These are phyloP conservation scores for Notodonta dromedarius DNA, from an alignment of 2,888 invertebrate species.

Conservation along the genomic window DNA sequence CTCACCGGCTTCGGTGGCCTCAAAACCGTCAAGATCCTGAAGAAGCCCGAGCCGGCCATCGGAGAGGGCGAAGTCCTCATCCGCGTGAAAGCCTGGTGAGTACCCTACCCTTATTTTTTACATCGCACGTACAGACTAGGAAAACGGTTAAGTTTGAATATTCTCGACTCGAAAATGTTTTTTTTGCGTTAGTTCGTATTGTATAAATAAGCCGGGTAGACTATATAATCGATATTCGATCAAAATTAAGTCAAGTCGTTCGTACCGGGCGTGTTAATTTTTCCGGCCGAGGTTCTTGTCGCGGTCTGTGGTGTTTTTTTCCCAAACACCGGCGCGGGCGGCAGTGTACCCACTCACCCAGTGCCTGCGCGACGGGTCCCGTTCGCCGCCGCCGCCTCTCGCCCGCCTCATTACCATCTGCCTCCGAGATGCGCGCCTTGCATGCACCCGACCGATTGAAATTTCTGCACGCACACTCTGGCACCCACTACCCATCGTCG, in stretches of 20 bases:
- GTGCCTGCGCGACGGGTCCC: constrained; percentile 40
- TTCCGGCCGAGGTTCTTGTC: constrained; percentile 16
- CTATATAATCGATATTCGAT: not conserved
- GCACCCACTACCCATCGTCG: constrained; percentile 45
- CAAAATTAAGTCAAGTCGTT: constrained; percentile 6
- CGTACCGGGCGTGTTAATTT: constrained; percentile 11
- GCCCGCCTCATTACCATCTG: constrained; percentile 72
- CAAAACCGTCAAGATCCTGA: constrained; percentile 92
- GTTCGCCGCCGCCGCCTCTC: constrained; percentile 37
- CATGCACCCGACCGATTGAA: constrained; percentile 58
- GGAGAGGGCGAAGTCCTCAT: constrained; percentile 91
- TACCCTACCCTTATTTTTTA: constrained; percentile 42
- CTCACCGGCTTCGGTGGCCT: constrained; percentile 94
- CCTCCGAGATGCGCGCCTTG: constrained; percentile 54
- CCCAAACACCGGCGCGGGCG: constrained; percentile 17
- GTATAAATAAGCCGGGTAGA: not conserved
- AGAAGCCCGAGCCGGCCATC: constrained; percentile 89
- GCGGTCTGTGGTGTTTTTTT: constrained; percentile 8
- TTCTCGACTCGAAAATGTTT: not conserved
- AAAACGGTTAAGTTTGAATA: constrained; percentile 12
- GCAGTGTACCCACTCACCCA: constrained; percentile 41
- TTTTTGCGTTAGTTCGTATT: not conserved
- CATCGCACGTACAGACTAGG: not conserved
- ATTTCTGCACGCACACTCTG: constrained; percentile 66
- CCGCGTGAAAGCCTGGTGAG: constrained; percentile 94